A percentile compares a stretch with the other conserved stretches of the same genome.
These are phyloP conservation scores for Amphiduros pacificus DNA, from an alignment of 2,888 invertebrate species.

Conservation along the genomic window DNA sequence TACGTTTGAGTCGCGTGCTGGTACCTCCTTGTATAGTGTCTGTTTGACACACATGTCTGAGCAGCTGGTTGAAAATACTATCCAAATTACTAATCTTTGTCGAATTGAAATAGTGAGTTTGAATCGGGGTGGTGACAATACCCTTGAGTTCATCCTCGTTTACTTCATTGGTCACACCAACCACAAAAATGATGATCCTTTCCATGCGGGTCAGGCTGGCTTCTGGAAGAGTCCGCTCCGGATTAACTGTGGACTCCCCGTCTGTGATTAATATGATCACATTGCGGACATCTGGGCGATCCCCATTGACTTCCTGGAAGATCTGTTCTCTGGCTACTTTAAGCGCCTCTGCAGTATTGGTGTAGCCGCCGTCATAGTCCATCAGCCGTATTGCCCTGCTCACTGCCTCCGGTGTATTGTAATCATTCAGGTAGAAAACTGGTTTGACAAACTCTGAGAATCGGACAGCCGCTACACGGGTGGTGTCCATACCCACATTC, in stretches of 20 bases:
- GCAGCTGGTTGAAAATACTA: background rate
- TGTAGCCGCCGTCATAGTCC: slow-evolving; percentile 18
- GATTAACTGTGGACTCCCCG: slow-evolving; percentile 19
- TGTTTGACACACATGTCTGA: slow-evolving; percentile 12
- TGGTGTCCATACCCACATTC: slow-evolving; percentile 14
- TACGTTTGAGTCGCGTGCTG: too few species aligned
- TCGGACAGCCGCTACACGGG: slow-evolving; percentile 16
- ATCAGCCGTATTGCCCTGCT: slow-evolving; percentile 8
- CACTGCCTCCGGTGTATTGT: slow-evolving; percentile 1
- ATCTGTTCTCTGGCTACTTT: slow-evolving; percentile 6
- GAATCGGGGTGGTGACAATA: slow-evolving; percentile 9
- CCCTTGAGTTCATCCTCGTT: slow-evolving; percentile 17
- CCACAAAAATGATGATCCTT: slow-evolving; percentile 13
- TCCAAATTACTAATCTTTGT: slow-evolving; percentile 13
- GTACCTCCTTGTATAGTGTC: too few species aligned
- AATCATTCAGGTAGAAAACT: slow-evolving; percentile 17
- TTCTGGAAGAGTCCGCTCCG: slow-evolving; percentile 14
- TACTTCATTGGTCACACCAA: slow-evolving; percentile 18
- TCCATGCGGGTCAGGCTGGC: slow-evolving; percentile 12
- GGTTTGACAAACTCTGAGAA: slow-evolving; percentile 16
- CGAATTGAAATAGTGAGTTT: slow-evolving; percentile 22
- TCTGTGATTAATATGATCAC: slow-evolving; percentile 22
- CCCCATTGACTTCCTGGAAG: slow-evolving; percentile 9
- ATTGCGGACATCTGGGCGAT: slow-evolving; percentile 19
- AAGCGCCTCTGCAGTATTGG: slow-evolving; percentile 21